Base-by-base conservation (phyloP, 2,888 invertebrate species). In the Diachrysia chrysitis region DNA sequence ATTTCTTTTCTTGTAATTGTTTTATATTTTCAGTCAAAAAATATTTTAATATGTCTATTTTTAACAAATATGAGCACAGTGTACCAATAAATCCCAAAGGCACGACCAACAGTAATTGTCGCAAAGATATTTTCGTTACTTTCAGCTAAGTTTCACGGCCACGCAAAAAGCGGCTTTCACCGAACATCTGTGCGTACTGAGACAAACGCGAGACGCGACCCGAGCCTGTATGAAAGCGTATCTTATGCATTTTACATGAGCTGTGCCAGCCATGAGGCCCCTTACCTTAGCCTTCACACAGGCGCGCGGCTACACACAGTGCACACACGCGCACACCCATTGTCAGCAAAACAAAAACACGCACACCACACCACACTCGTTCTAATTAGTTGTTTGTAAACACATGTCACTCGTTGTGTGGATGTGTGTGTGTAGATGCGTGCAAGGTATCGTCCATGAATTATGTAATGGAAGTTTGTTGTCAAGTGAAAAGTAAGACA, bases 231-330 rank as follows among this genome's bases (percentile, higher is more conserved):
- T 84, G 90, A 88, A 89, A 91, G 90, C 91, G 90, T 90, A 95
- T 95, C 96, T 96, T 96, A 96, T 96, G 96, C 96, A 96, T 96
- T 96, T 96, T 96, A 96, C 96, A 96, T 96, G 96, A 96, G 96
- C 82, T 69, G 81, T 73, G 84, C 80, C 82, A 83, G 79, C 79
- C 78, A 83, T 81, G 82, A 78, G 83, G 83, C 83, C 79, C 82
- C 84, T 83, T 82, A 79, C 82, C 83, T 83, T 73, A 73, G 80
- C 78, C 76, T 80, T 73, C 81, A 82, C 82, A 83, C 83, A 78
- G 29, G 17, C 61, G 16, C 69, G 57, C 61, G 54, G 37, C 66
- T 68, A 73, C 78, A 74, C 83, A 79, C 85, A 85, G 77, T 85
- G 69, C 81, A 83, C 85, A 78, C 76, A 81, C 62, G 23, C 71